Conservation (phyloP, 2,113 vertebrate species). For the Bagarius yarrelli region DNA sequence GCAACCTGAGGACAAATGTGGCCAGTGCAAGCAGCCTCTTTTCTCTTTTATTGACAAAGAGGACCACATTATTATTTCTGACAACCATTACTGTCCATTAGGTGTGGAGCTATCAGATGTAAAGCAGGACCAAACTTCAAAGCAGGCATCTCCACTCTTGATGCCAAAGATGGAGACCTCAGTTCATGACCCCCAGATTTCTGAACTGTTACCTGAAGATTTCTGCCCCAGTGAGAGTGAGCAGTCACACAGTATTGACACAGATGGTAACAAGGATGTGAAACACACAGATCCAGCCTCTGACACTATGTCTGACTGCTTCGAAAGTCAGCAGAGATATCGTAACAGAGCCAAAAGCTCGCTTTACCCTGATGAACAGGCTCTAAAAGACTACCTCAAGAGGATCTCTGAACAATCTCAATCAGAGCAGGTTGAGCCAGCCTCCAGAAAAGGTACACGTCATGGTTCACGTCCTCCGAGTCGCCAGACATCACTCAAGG, state of each 20-base stretch:
- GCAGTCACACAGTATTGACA: slow-evolving; percentile 12
- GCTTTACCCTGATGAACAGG: slow-evolving; percentile 67
- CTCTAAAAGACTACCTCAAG: slow-evolving; percentile 70
- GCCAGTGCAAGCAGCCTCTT: slow-evolving; percentile 81
- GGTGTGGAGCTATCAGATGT: slow-evolving; percentile 81
- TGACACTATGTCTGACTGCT: slow-evolving; percentile 3
- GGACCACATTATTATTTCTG: slow-evolving; percentile 82
- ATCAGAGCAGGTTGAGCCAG: slow-evolving; percentile 60
- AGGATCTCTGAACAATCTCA: slow-evolving; percentile 69
- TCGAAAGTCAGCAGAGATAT: slow-evolving; percentile 4
- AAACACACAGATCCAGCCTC: background rate
- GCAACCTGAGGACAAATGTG: slow-evolving; percentile 76
- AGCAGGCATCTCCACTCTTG: slow-evolving; percentile 17
- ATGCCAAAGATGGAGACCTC: slow-evolving; percentile 17
- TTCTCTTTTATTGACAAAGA: slow-evolving; percentile 82
- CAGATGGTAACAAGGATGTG: slow-evolving; percentile 42
- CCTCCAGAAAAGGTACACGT: slow-evolving; percentile 58
- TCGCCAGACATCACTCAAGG: slow-evolving; percentile 64
- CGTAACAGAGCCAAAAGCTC: slow-evolving; percentile 58
- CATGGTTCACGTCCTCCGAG: slow-evolving; percentile 65
- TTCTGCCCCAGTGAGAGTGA: background rate
- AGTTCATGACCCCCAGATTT: background rate
- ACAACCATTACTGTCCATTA: slow-evolving; percentile 90
- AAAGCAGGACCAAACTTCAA: slow-evolving; percentile 56
- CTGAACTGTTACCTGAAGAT: slow-evolving; percentile 1